Evolutionary conservation across 2,888 invertebrate genomes (phyloP).

Genomic region (Mythimna impura): DNA sequence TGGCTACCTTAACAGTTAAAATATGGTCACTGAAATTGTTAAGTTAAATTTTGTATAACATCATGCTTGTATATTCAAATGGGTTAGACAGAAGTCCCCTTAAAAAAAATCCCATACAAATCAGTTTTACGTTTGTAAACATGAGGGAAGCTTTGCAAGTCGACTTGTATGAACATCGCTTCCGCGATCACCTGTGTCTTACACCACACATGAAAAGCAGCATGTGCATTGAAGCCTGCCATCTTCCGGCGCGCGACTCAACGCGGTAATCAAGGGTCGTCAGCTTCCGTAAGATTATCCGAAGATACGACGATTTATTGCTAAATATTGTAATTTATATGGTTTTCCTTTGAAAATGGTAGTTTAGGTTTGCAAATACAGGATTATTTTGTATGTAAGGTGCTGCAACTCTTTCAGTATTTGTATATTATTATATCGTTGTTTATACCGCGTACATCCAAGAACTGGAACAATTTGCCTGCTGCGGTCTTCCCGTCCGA

Average conservation of each 20-base stretch:
- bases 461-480: too few species aligned
- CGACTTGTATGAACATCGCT: neutral
- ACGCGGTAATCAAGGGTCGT: constrained; percentile 40
- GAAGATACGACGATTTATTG: constrained; percentile 13
- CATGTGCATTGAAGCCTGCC: constrained; percentile 24
- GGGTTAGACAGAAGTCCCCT: too few species aligned
- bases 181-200: constrained; percentile 20
- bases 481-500: too few species aligned
- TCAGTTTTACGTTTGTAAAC: too few species aligned
- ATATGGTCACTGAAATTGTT: too few species aligned
- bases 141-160: neutral
- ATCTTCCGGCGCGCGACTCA: constrained; percentile 41
- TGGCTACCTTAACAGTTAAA: too few species aligned
- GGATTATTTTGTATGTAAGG: neutral
- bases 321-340: neutral
- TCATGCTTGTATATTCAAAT: too few species aligned
- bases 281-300: constrained; percentile 47
- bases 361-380: neutral
- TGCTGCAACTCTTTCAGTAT: neutral
- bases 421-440: too few species aligned
- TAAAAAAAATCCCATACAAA: too few species aligned
- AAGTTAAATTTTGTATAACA: too few species aligned
- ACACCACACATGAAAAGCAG: constrained; percentile 15
- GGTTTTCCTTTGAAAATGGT: neutral
- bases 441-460: too few species aligned